Evolutionary conservation across 2,113 vertebrate species (phyloP).

Genomic region (Gymnocephalus cernua): DNA sequence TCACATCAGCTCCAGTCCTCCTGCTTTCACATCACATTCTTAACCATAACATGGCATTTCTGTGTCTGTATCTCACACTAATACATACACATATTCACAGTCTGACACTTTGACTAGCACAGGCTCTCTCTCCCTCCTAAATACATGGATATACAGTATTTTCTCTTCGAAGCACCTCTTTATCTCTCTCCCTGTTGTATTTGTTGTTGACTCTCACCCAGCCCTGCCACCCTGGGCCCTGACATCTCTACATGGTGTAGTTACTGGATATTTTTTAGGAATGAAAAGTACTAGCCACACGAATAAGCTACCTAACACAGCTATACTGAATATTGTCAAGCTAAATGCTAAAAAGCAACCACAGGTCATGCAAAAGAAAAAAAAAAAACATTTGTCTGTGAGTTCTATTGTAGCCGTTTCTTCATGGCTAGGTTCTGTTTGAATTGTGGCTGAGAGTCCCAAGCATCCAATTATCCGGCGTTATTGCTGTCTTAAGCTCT

Average conservation of each 20-base stretch:
- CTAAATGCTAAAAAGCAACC: slow-evolving; percentile 41
- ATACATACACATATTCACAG: background rate
- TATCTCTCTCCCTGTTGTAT: slow-evolving; percentile 38
- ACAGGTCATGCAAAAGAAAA: slow-evolving; percentile 48
- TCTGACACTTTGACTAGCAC: background rate
- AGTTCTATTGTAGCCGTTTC: slow-evolving; percentile 35
- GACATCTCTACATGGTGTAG: slow-evolving; percentile 22
- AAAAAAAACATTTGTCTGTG: slow-evolving; percentile 36
- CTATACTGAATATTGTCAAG: slow-evolving; percentile 34
- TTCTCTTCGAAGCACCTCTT: slow-evolving; percentile 27
- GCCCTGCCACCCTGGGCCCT: slow-evolving; percentile 6
- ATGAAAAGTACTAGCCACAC: slow-evolving; percentile 23
- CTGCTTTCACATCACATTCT: slow-evolving; percentile 4
- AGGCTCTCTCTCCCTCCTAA: slow-evolving; percentile 52
- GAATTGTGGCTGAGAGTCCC: slow-evolving; percentile 23
- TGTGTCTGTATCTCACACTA: background rate
- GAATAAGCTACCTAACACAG: slow-evolving; percentile 38
- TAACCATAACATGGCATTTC: background rate
- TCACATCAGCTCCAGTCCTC: background rate
- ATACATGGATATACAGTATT: slow-evolving; percentile 21
- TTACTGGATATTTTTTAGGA: slow-evolving; percentile 32
- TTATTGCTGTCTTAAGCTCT: slow-evolving; percentile 70
- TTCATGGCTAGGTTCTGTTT: slow-evolving; percentile 31
- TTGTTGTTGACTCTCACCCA: slow-evolving; percentile 28
- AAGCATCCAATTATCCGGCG: slow-evolving; percentile 29